Conservation (phyloP, 1,140 invertebrate species). For the Papilio xuthus region DNA sequence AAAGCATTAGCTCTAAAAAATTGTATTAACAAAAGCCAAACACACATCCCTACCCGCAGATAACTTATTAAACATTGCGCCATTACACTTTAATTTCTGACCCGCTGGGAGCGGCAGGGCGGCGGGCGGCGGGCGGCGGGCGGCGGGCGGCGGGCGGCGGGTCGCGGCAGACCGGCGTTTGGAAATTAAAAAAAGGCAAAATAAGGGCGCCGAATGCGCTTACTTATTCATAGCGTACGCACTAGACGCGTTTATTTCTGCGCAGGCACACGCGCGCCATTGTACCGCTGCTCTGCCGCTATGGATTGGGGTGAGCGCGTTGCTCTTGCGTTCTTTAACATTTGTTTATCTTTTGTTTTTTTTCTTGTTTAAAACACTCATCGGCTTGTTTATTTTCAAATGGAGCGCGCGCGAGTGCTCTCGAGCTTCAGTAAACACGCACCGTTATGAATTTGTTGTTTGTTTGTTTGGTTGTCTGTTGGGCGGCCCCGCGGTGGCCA, state of each 20-base stretch:
- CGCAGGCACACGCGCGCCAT: constrained; percentile 52
- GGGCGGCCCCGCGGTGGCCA: constrained; percentile 43
- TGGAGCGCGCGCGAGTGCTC: constrained; percentile 66
- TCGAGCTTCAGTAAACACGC: constrained; percentile 57
- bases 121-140: constrained; percentile 33
- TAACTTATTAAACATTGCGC: constrained; percentile 78
- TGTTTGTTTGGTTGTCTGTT: constrained; percentile 57
- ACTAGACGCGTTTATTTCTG: constrained; percentile 58
- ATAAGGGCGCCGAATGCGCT: constrained; percentile 54
- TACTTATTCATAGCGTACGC: constrained; percentile 57
- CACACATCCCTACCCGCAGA: constrained; percentile 73
- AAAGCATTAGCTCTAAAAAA: constrained; percentile 70
- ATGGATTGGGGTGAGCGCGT: constrained; percentile 46
- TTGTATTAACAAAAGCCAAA: constrained; percentile 75
- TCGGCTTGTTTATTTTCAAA: constrained; percentile 72
- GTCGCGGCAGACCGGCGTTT: constrained; percentile 57
- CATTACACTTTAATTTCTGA: constrained; percentile 78
- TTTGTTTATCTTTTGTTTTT: constrained; percentile 47
- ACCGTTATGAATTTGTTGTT: constrained; percentile 54
- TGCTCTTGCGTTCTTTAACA: constrained; percentile 60
- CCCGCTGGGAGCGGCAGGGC: constrained; percentile 70
- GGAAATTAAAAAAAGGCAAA: constrained; percentile 65
- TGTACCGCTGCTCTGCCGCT: constrained; percentile 39
- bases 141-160: constrained; percentile 52
- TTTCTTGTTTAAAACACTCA: constrained; percentile 53